Evolutionary conservation across 1,140 invertebrate species (phyloP).

Genomic region (Drosophila aff.): DNA sequence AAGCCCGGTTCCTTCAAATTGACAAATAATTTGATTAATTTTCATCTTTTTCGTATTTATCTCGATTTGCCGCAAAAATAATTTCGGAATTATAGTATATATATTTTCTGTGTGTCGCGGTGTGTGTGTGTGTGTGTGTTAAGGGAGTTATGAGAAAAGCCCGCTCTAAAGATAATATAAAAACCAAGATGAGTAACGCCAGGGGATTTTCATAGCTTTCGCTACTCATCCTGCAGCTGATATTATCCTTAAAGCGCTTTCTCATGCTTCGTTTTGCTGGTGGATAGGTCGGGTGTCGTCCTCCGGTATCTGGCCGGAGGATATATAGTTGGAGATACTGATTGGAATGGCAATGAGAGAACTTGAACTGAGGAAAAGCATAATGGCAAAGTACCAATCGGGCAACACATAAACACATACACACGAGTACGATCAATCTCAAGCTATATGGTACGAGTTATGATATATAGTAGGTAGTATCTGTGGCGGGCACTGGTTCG

Average conservation of each 20-base stretch:
- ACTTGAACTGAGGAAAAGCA: constrained; percentile 35
- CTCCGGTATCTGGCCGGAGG: constrained; percentile 39
- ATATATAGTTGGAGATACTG: constrained; percentile 3
- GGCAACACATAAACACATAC: constrained; percentile 53
- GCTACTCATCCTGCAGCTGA: background rate
- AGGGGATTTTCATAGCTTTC: no score
- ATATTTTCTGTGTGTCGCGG: constrained; percentile 24
- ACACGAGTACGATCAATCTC: constrained; percentile 34
- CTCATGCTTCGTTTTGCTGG: background rate
- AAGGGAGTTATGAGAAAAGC: background rate
- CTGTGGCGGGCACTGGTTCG: constrained; percentile 32
- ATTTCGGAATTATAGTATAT: constrained; percentile 43
- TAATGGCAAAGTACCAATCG: constrained; percentile 36
- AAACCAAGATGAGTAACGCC: background rate
- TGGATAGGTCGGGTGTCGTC: constrained; percentile 11
- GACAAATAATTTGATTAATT: constrained; percentile 61
- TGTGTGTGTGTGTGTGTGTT: constrained; percentile 25
- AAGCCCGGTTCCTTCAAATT: constrained; percentile 55
- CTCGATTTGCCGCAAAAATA: constrained; percentile 70
- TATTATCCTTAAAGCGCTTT: background rate
- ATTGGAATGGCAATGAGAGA: constrained; percentile 34
- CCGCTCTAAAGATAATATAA: background rate
- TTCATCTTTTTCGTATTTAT: constrained; percentile 48
- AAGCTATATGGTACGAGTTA: constrained; percentile 34
- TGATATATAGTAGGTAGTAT: constrained; percentile 11